Evolutionary conservation across 1,140 invertebrate species (phyloP), one percentile per base, ranked within the genome.

Genomic region (Neodiprion lecontei): DNA sequence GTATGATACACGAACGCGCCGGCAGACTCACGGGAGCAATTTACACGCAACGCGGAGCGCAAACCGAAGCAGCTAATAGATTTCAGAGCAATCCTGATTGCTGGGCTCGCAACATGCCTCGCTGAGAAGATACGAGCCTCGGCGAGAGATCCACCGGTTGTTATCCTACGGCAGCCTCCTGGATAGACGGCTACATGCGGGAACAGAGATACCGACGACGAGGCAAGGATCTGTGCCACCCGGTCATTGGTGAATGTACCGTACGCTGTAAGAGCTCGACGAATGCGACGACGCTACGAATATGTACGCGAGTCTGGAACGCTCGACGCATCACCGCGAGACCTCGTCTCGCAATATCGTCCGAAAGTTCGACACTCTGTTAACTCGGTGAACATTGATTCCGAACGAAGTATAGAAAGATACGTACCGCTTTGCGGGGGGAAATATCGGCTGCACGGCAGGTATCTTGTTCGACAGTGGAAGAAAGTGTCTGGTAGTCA

Each of bases 191-290:
- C 68, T 12, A 23, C 21, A 69, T 12, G 11, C 14, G 11, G 74
- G 72, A 69, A 77, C 81, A 76, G 81, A 79, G 77, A 75, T 79
- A 77, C 79, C 77, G 78, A 78, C 77, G 5, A 17, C 9, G 11
- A 81, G 74, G 81, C 80, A 83, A 87, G 82, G 85, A 87, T 87
- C 83, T 85, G 86, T 87, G 86, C 85, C 86, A 87, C 85, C 87
- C 86, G 86, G 85, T 87, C 86, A 87, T 87, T 87, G 86, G 86
- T 87, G 86, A 87, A 87, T 85, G 86, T 87, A 86, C 85, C 82
- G 81, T 80, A 78, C 80, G 77, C 3, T 8, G 84, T 84, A 61
- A 61, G 28, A 40, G 28, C 28, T 40, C 28, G 28, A 5, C 17
- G 17, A 21, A 21, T 40, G 28, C 5, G 28, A 40, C 28, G 28